phyloP scores from a whole-genome alignment of 2,797 vertebrate genomes.

The Pseudochromis fuscus region DNA sequence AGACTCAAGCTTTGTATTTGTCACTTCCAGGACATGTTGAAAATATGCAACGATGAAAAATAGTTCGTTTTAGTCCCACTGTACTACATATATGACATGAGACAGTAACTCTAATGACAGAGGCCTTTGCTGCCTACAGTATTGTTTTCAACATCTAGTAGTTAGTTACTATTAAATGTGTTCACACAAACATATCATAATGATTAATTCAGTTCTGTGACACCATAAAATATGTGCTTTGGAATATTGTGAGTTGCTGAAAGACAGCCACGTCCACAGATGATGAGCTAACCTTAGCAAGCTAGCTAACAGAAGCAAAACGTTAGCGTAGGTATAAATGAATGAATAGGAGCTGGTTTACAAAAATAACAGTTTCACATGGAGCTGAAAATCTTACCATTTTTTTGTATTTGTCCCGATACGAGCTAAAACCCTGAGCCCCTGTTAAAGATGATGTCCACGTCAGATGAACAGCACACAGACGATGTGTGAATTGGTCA shows the following conservation, averaged over 20 bases:
- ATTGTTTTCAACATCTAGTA: neutral
- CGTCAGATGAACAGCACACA: slow-evolving; percentile 47
- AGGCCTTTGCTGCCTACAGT: slow-evolving; percentile 18
- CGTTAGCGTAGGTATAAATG: slow-evolving; percentile 22
- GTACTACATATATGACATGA: no score
- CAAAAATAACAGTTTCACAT: neutral
- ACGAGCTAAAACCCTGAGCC: slow-evolving; percentile 23
- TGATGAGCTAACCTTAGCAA: slow-evolving; percentile 58
- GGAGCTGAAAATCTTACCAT: slow-evolving; percentile 74
- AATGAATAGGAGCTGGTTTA: neutral
- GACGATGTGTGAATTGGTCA: slow-evolving; percentile 39
- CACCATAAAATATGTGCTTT: neutral
- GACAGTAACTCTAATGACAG: no score
- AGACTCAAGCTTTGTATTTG: no score
- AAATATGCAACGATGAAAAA: no score
- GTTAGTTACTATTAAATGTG: neutral
- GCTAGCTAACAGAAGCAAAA: slow-evolving; percentile 53
- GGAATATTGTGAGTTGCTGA: neutral
- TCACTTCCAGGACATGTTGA: no score
- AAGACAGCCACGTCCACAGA: slow-evolving; percentile 81
- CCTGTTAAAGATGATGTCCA: slow-evolving; percentile 54
- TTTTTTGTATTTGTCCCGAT: slow-evolving; percentile 53
- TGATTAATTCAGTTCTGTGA: accelerated
- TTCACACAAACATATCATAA: neutral
- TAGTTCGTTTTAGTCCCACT: no score